Conservation (phyloP, 2,888 invertebrate species). For the Holacanthella duospinosa region DNA sequence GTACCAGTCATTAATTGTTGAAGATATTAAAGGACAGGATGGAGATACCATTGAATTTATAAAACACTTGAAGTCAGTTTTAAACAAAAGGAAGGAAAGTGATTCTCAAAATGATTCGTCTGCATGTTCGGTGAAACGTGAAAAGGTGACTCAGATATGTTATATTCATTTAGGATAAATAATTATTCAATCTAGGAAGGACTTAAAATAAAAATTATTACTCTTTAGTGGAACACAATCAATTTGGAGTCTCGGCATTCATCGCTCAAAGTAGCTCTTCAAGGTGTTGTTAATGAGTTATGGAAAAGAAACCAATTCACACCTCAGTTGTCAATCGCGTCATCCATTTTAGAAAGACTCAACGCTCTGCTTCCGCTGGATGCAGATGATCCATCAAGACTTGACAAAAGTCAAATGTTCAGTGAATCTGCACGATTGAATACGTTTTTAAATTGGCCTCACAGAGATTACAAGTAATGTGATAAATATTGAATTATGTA, state of each 20-base stretch:
- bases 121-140: conserved; percentile 28
- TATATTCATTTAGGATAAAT: background rate
- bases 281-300: conserved; percentile 67
- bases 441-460: conserved; percentile 90
- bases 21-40: conserved; percentile 20
- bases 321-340: conserved; percentile 77
- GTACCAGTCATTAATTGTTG: conserved; percentile 31
- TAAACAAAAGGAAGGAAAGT: conserved; percentile 24
- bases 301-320: conserved; percentile 70
- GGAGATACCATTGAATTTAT: conserved; percentile 27
- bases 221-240: conserved; percentile 77
- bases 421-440: conserved; percentile 81
- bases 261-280: conserved; percentile 66
- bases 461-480: conserved; percentile 84
- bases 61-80: conserved; percentile 27
- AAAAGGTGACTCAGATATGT: conserved; percentile 26
- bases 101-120: conserved; percentile 4
- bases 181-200: too few species aligned
- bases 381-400: conserved; percentile 45
- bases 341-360: conserved; percentile 75
- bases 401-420: conserved; percentile 57
- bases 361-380: conserved; percentile 58
- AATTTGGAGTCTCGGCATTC: conserved; percentile 69
- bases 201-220: too few species aligned
- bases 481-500: background rate